Conservation (phyloP, 2,113 vertebrate genomes). For the Lutjanus erythropterus region DNA sequence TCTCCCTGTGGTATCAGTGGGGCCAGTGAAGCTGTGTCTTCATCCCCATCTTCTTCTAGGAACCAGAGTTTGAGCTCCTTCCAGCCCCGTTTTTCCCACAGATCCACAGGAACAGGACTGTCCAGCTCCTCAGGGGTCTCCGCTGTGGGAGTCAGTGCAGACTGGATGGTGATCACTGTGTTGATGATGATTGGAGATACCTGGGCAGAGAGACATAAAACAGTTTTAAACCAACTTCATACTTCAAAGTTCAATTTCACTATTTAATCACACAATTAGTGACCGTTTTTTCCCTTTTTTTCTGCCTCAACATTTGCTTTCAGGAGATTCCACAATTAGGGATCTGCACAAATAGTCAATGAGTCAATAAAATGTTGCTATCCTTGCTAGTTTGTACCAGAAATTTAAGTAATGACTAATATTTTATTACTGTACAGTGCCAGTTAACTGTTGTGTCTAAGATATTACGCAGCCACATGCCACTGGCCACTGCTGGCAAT, state of each 20-base stretch:
- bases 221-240: background rate
- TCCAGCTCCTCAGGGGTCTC: conserved; percentile 87
- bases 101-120: conserved; percentile 85
- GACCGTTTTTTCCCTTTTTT: no score
- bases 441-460: no score
- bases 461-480: no score
- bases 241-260: background rate
- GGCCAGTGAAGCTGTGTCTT: conserved; percentile 67
- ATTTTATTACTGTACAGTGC: no score
- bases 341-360: no score
- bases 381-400: no score
- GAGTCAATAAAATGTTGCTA: no score
- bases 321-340: no score
- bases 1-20: conserved; percentile 90
- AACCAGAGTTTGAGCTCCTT: conserved; percentile 95
- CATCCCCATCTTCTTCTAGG: conserved; percentile 91
- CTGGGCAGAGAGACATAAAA: conserved; percentile 76
- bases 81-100: conserved; percentile 91
- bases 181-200: conserved; percentile 99
- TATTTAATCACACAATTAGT: no score
- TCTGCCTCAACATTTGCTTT: conserved; percentile 4
- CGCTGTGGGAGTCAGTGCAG: conserved; percentile 88
- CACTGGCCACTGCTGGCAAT: no score
- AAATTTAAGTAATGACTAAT: no score
- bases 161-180: conserved; percentile 96